Evolutionary conservation across 2,113 vertebrate species (phyloP), one percentile per base, ranked within the genome.

Genomic region (Trogon surrucura): DNA sequence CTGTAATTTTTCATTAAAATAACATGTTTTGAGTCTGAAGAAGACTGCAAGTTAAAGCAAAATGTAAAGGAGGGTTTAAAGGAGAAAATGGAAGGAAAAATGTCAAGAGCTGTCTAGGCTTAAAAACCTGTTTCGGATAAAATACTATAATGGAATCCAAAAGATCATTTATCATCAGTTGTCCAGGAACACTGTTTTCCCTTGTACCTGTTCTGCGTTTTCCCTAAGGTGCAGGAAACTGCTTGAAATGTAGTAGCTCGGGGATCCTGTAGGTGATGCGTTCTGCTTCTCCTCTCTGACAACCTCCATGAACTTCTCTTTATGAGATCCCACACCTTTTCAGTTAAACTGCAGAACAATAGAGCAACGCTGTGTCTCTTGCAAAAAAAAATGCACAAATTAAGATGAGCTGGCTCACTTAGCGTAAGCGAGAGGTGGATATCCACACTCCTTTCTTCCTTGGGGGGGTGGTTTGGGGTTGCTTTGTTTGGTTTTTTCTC

Each of bases 131-230:
- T 78, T 80, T 30, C 27, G 22, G 8, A 81, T 77, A 74, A 73
- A 83, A 29, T n/a, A 21, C 36, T 85, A 6, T 64, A 27, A 83
- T 26, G 38, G 60, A 88, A 61, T 71, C 38, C 22, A 26, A 38
- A 87, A 60, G 17, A n/a, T 58, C 25, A 4, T 74, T 91, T 19
- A 6, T 60, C 10, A 29, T 80, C 29, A 25, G 2, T 53, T 82
- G n/a, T 48, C 60, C n/a, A 7, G 66, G 44, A 87, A 70, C 62
- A 69, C 29, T 36, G 1, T 56, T 91, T 80, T 74, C 32, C 8
- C 58, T 53, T 82, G n/a, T 53, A 72, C 27, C 51, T 77, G 23
- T 73, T 81, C 30, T 47, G 6, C 44, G 15, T 96, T 95, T 83
- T 73, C 36, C 22, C 25, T 6, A 60, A 54, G 44, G 47, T 61